Conservation (phyloP, 2,797 vertebrate genomes). For the Octomys mimax region DNA sequence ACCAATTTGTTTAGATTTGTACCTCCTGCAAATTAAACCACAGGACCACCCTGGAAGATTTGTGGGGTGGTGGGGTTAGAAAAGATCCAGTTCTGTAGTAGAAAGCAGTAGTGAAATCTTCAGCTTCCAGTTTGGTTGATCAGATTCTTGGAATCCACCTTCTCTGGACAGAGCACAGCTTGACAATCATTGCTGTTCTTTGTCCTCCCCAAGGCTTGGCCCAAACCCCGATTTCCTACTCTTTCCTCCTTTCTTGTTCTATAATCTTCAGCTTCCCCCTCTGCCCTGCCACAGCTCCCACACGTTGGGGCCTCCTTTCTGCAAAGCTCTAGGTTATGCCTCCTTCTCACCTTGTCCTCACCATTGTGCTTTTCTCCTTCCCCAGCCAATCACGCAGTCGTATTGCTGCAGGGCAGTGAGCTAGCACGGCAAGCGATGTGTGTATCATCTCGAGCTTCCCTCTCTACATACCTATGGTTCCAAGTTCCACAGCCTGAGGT, state of each 20-base stretch:
- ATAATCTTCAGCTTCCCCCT: neutral
- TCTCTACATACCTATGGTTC: neutral
- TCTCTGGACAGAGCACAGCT: neutral
- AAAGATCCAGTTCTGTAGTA: neutral
- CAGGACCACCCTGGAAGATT: neutral
- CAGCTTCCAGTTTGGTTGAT: neutral
- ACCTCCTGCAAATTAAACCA: neutral
- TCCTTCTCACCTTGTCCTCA: neutral
- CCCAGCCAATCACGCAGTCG: neutral
- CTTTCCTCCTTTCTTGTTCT: neutral
- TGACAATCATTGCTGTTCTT: neutral
- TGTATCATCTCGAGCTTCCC: neutral
- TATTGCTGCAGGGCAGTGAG: neutral
- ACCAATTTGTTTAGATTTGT: neutral
- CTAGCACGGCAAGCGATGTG: neutral
- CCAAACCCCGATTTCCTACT: neutral
- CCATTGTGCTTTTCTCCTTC: neutral
- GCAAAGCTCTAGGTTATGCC: neutral
- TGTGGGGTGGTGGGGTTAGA: neutral
- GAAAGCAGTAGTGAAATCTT: neutral
- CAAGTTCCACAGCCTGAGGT: neutral
- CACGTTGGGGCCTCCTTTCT: neutral
- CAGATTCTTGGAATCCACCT: neutral
- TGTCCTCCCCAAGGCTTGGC: neutral
- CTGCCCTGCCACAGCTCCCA: neutral